Percentiles rank a stretch among this genome's conserved stretches.
Evolutionary conservation across 1,140 invertebrate species (phyloP).

Genomic region (Drosophila orosa): DNA sequence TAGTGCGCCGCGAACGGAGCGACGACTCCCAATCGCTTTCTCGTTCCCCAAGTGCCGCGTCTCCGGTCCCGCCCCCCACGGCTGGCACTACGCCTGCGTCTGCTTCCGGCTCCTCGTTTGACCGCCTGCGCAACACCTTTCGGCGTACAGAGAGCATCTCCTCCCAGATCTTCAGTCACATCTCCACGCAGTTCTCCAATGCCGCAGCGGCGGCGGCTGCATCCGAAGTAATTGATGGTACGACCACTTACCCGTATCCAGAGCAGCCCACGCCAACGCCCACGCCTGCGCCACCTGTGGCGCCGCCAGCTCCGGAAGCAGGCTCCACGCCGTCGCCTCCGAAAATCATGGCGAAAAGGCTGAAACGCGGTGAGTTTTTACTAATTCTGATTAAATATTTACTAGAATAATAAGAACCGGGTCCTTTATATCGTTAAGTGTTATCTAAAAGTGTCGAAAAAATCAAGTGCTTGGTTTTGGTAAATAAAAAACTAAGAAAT

Average conservation of each 20-base stretch:
- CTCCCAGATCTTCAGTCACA: constrained; percentile 72
- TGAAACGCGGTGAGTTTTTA: constrained; percentile 67
- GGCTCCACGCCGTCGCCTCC: constrained; percentile 30
- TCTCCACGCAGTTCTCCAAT: constrained; percentile 75
- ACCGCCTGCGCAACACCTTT: constrained; percentile 77
- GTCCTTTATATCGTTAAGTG: not conserved
- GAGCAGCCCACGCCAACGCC: constrained; percentile 38
- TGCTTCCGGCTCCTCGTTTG: constrained; percentile 62
- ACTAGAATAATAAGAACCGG: not conserved
- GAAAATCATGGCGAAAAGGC: constrained; percentile 49
- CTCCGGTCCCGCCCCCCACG: constrained; percentile 40
- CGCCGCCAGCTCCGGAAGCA: constrained; percentile 9
- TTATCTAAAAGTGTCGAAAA: not conserved
- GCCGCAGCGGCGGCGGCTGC: constrained; percentile 70
- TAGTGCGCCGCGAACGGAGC: constrained; percentile 73
- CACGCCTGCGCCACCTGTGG: not conserved
- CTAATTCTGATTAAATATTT: not conserved
- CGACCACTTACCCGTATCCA: constrained; percentile 59
- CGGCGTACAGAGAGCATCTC: constrained; percentile 77
- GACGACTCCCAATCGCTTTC: constrained; percentile 62
- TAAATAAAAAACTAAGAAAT: not conserved
- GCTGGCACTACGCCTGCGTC: constrained; percentile 37
- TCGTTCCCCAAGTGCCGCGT: constrained; percentile 22
- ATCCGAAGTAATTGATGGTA: constrained; percentile 74
- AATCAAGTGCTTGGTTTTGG: not conserved